Conservation (phyloP, 2,888 invertebrate genomes). For the Sceliomorpha sp. region DNA sequence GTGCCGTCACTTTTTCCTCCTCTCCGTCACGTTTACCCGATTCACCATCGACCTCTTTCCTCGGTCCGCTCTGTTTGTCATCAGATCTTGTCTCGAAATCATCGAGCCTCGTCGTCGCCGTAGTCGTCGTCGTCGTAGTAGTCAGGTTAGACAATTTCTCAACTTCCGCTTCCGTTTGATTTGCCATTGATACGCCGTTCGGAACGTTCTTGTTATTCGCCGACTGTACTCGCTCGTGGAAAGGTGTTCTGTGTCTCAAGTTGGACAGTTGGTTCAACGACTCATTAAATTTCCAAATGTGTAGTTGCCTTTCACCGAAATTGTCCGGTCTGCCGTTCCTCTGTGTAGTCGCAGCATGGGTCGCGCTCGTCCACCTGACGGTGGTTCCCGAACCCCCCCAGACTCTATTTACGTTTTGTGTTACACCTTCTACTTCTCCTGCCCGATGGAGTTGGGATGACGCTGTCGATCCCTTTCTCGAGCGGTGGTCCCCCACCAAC, state of each 20-base stretch:
- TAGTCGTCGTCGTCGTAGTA: slow-evolving; percentile 6
- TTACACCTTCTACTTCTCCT: slow-evolving; percentile 44
- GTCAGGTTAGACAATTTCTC: background rate
- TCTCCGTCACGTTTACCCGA: slow-evolving; percentile 39
- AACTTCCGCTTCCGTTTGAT: slow-evolving; percentile 14
- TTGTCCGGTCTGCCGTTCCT: slow-evolving; percentile 61
- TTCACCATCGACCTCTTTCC: slow-evolving; percentile 43
- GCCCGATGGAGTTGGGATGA: slow-evolving; percentile 33
- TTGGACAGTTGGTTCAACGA: slow-evolving; percentile 33
- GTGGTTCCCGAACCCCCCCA: slow-evolving; percentile 46
- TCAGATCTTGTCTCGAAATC: background rate
- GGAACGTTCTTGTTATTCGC: slow-evolving; percentile 3
- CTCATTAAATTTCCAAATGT: slow-evolving; percentile 53
- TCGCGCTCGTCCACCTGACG: slow-evolving; percentile 66
- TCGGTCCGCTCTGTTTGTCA: slow-evolving; percentile 3
- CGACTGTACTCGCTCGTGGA: slow-evolving; percentile 12
- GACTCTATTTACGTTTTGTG: slow-evolving; percentile 52
- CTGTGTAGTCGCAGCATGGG: slow-evolving; percentile 49
- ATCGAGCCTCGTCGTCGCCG: slow-evolving; percentile 8
- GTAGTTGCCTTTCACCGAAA: slow-evolving; percentile 64
- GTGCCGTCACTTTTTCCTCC: slow-evolving; percentile 51
- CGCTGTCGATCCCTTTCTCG: slow-evolving; percentile 56
- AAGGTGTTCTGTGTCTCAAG: slow-evolving; percentile 22
- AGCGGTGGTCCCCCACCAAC: slow-evolving; percentile 67
- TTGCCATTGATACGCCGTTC: slow-evolving; percentile 28